Base-by-base conservation (phyloP, 2,113 vertebrate species). In the Paracanthobrama guichenoti region DNA sequence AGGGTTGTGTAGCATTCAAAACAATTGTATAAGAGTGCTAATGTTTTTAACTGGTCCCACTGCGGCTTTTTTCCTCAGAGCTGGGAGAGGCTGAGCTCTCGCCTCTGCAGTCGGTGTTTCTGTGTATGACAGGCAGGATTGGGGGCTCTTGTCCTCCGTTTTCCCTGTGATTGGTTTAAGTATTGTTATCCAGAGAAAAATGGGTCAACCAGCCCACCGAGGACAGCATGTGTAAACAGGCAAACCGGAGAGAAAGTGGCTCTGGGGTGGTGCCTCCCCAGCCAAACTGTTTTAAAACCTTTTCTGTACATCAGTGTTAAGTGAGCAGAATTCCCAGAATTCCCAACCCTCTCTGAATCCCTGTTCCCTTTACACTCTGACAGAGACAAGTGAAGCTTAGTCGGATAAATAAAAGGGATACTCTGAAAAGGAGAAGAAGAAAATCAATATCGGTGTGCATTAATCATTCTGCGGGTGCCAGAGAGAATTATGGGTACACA, bases 391-490 rank as follows among this genome's bases (percentile, higher is more conserved):
- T 75, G 20, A 64, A 66, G 90, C 90, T 93, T 92, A 91, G 91
- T 31, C 14, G 81, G 89, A 90, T 87, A 91, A 91, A 92, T 90
- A 94, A 93, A 93, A 91, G 92, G 50, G 95, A 94, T 90, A 88
- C 79, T 72, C 86, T 90, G 92, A 94, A 93, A 94, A 92, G 93
- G 64, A 85, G 86, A 50, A 86, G 91, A 91, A 85, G 91, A 91
- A 95, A 96, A 97, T 97, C 96, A 95, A 97, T 97, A 96, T 91
- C 92, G 94, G 94, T 95, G 93, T 96, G 95, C 96, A 97, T 98
- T 95, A 96, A 96, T 96, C 94, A 95, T 93, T 92, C 89, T 91
- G 90, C 88, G 85, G 93, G 94, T 94, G 92, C 94, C 94, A 93
- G 91, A 91, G 93, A 91, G 95, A 95, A 95, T 95, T 93, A 93